Evolutionary conservation across 2,113 vertebrate species (phyloP), one percentile per base, ranked within the genome.

Genomic region (Fregata magnificens): DNA sequence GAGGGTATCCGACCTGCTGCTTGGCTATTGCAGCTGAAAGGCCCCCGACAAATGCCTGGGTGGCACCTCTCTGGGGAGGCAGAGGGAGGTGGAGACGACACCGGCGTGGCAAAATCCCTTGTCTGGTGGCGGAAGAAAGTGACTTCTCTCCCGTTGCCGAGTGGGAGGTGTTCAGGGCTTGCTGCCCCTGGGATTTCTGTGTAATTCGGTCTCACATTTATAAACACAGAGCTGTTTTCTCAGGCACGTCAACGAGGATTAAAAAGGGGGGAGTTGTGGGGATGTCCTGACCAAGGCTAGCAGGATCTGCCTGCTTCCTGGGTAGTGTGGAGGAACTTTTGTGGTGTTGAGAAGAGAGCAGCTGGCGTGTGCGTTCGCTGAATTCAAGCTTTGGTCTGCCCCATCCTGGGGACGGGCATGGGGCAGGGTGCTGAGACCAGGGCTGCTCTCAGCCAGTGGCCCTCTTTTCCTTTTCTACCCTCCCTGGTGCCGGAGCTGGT

Each of bases 321-420:
- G 40, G 55, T 11, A 53, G 49, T 21, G 14, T 10, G 24, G 62
- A 42, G 49, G 36, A 66, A 70, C 50, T 88, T 81, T 10, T 7
- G 26, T 44, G 49, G 2, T 36, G 9, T 70, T 3, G 29, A 83
- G 72, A 45, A 8, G 38, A 18, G 36, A 81, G 59, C 69, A 67
- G 65, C 10, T 0, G 2, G 14, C 0, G 2, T 1, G 5, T 2
- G 49, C 5, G 0, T 26, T 10, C 5, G 3, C 58, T 19, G 45
- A 44, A 3, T 79, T 20, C 47, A 3, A 3, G 62, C 74, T 58
- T 31, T 16, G 42, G 6, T 22, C 38, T 53, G 67, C n/a, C n/a
- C 67, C 73, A 9, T 29, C 26, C 79, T 0, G 1, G 70, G 25
- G 38, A 2, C 0, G 4, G 34, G 26, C 20, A 5, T 4, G 1